Conservation (phyloP, 2,113 vertebrate species). For the Pluvianellus socialis region DNA sequence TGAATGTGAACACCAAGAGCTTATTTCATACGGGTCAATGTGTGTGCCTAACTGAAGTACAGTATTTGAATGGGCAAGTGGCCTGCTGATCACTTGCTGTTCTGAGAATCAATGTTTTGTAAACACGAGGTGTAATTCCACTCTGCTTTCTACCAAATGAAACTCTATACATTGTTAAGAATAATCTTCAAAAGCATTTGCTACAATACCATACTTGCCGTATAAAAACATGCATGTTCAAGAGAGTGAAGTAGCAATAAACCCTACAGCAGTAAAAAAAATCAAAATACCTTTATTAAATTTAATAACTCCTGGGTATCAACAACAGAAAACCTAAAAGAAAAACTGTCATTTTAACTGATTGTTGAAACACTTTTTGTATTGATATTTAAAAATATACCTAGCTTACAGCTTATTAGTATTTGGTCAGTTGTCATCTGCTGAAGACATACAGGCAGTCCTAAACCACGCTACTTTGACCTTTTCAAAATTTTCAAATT, state of each 20-base stretch:
- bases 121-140: not conserved
- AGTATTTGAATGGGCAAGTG: not conserved
- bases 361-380: not conserved
- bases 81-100: not conserved
- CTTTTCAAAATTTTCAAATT: conserved; percentile 47
- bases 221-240: not conserved
- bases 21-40: not conserved
- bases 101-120: not conserved
- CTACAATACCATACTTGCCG: not conserved
- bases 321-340: not conserved
- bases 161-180: not conserved
- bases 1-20: not conserved
- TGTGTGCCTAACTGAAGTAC: too few relatives aligned
- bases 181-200: not conserved
- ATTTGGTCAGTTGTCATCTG: conserved; percentile 1
- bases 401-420: not conserved
- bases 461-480: not conserved
- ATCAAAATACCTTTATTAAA: not conserved
- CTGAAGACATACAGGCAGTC: not conserved
- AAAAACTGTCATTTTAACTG: not conserved
- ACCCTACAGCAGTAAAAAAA: not conserved
- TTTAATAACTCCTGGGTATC: not conserved
- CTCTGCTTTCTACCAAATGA: not conserved
- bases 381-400: not conserved
- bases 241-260: not conserved